Evolutionary conservation across 1,140 invertebrate species (phyloP), one percentile per base, ranked within the genome.

Genomic region (Calosoma granatense): DNA sequence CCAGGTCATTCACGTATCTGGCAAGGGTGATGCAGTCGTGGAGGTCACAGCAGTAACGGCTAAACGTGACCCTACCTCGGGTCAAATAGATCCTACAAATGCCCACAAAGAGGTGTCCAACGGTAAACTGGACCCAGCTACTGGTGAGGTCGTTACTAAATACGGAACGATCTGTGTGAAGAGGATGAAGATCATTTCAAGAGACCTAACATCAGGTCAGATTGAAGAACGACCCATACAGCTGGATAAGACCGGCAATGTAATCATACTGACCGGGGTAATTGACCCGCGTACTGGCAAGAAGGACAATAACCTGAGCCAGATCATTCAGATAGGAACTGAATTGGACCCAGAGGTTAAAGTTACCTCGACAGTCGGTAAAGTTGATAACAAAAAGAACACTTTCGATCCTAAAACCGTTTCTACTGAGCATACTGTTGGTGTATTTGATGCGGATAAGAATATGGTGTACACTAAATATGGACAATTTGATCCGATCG

Each of bases 401-500:
- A 73, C 80, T 4, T 77, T 84, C 53, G 82, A 84, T 64, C 72
- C 79, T 6, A 83, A 84, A 72, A 75, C 78, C 54, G 69, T 74
- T 21, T 73, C 80, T n/a, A 75, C 81, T 43, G 81, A 84, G 67
- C 78, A 77, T 56, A 79, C 78, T 0, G 78, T 74, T 1, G 82
- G 81, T 20, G 77, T 83, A 61, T 77, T 82, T 14, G 81, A 85
- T 67, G 79, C 80, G 0, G 78, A 80, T 60, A 80, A 75, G n/a
- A 80, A 81, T 60, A 83, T 79, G 62, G 79, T 85, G 21, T 81
- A 83, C 59, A 84, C 82, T 0, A 85, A 85, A 65, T 84, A 83
- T 61, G 82, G 82, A 2, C 79, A 84, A 65, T 82, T 82, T 55
- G 80, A 84, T 70, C 74, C 83, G 12, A 71, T 84, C 0, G 78